A percentile compares a stretch with the other conserved stretches of the same genome.
Conservation (phyloP, 2,888 invertebrate species). For the Tridacna crocea region DNA sequence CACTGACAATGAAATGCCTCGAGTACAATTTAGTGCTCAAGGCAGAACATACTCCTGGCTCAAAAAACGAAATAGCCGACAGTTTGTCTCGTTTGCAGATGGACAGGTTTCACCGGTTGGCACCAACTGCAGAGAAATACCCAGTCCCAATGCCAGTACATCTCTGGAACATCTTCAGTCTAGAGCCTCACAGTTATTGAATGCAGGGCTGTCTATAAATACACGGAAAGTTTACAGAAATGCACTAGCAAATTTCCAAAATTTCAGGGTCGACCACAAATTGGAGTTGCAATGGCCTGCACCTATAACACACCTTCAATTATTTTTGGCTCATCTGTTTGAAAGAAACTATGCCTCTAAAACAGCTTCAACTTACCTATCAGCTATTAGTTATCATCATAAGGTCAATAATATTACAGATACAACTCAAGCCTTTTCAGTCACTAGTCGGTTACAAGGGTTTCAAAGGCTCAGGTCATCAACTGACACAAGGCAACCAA, state of each 20-base stretch:
- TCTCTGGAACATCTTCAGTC: conserved; percentile 28
- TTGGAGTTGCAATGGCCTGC: conserved; percentile 30
- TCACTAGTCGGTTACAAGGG: too few species aligned
- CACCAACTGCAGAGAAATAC: conserved; percentile 31
- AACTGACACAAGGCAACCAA: conserved; percentile 21
- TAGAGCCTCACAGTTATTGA: conserved; percentile 23
- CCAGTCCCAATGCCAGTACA: conserved; percentile 16
- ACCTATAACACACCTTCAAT: conserved; percentile 24
- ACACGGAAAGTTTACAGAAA: conserved; percentile 24
- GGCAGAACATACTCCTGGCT: conserved; percentile 31
- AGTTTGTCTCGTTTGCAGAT: conserved; percentile 40
- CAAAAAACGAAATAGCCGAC: conserved; percentile 13
- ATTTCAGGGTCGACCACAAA: conserved; percentile 4
- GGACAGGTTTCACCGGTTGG: conserved; percentile 22
- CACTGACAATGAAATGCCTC: conserved; percentile 35
- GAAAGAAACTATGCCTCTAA: conserved; percentile 34
- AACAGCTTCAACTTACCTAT: conserved; percentile 31
- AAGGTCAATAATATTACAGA: conserved; percentile 21
- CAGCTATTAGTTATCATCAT: conserved; percentile 44
- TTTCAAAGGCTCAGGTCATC: too few species aligned
- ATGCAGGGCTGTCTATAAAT: conserved; percentile 25
- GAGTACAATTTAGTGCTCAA: conserved; percentile 32
- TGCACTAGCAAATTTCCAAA: conserved; percentile 17
- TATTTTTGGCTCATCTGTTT: conserved; percentile 39
- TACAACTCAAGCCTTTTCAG: conserved; percentile 28